Conservation (phyloP, 2,113 vertebrate species). For the Bubo bubo region DNA sequence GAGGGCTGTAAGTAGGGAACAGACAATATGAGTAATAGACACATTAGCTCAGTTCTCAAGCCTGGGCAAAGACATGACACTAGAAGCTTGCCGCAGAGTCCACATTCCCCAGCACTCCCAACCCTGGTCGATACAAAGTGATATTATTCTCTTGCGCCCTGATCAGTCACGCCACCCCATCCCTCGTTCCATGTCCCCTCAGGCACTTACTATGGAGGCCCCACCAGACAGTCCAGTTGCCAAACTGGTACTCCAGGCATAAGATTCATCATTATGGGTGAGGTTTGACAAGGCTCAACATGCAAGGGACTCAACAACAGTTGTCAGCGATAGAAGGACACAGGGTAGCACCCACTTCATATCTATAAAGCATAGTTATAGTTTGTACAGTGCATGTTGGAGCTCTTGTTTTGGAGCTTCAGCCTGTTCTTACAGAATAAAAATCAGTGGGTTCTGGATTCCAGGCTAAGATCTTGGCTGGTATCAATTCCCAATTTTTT, state of each 20-base stretch:
- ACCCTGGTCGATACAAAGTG: background rate
- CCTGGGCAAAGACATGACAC: background rate
- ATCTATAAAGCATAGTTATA: background rate
- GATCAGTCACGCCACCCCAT: background rate
- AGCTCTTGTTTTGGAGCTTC: background rate
- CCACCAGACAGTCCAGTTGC: background rate
- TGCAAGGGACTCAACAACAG: background rate
- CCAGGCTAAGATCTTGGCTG: background rate
- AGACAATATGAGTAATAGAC: rapidly evolving
- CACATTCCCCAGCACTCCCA: background rate
- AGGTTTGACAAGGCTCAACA: background rate
- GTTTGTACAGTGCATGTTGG: background rate
- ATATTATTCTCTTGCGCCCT: background rate
- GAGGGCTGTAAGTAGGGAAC: background rate
- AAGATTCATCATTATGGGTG: background rate
- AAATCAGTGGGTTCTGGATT: background rate
- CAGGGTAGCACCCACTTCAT: background rate
- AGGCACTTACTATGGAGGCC: background rate
- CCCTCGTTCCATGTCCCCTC: background rate
- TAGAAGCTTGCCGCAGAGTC: background rate
- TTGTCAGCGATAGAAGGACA: background rate
- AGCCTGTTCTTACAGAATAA: background rate
- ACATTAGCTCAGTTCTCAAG: background rate
- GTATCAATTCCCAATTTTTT: background rate
- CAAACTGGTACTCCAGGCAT: background rate